Percentiles rank a stretch among this genome's conserved stretches.
phyloP scores from a whole-genome alignment of 1,140 invertebrate genomes.

The Pseudomyrmex sp. region DNA sequence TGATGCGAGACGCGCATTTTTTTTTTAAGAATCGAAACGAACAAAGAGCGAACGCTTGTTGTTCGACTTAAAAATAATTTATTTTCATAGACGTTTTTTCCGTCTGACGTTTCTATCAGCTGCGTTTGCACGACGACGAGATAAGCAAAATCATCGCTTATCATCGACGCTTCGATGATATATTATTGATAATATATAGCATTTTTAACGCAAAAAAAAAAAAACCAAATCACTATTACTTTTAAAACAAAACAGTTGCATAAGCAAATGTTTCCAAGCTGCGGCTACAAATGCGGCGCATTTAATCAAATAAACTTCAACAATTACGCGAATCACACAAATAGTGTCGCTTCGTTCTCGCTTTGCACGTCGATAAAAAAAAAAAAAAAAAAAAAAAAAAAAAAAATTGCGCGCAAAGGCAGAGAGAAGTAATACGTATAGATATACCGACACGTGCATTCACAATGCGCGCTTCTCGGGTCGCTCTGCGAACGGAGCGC shows the following conservation, averaged over 20 bases:
- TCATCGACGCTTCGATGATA: background rate
- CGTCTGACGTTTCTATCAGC: too few species aligned
- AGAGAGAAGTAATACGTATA: background rate
- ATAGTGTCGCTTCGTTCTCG: background rate
- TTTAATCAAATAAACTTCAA: background rate
- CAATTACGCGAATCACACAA: background rate
- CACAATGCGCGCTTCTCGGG: slow-evolving; percentile 49
- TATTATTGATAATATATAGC: too few species aligned
- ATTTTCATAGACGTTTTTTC: too few species aligned
- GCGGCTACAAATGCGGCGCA: background rate
- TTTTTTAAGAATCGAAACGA: slow-evolving; percentile 57
- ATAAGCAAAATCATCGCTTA: slow-evolving; percentile 2
- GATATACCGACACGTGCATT: slow-evolving; percentile 35
- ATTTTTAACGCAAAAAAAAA: too few species aligned
- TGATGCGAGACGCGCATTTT: slow-evolving; percentile 57
- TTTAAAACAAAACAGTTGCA: too few species aligned
- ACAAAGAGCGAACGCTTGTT: slow-evolving; percentile 36
- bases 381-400: background rate
- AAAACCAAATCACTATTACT: too few species aligned
- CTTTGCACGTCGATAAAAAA: background rate
- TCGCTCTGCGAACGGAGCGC: slow-evolving; percentile 53
- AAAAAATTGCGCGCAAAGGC: background rate
- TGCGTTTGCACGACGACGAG: too few species aligned
- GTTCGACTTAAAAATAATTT: background rate
- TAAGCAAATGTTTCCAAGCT: too few species aligned